Percentiles rank a stretch among this genome's conserved stretches.
Evolutionary conservation across 2,113 vertebrate species (phyloP).

Genomic region (Kobus ellipsiprymnus): DNA sequence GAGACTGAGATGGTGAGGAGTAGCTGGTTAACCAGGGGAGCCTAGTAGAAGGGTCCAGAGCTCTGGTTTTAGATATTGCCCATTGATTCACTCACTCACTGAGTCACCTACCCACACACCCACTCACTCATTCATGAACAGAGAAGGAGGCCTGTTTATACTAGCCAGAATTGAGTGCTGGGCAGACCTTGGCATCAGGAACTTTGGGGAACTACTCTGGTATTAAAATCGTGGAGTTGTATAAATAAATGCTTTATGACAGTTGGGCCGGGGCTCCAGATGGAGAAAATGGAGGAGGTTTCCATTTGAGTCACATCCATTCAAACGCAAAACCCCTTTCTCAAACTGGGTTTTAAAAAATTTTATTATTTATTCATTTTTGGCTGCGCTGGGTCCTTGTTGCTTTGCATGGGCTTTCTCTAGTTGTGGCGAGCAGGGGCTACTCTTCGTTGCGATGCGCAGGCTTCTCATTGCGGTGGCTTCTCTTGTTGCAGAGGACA

Average conservation of each 20-base stretch:
- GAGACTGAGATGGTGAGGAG: neutral
- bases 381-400: neutral
- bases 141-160: neutral
- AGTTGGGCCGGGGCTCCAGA: neutral
- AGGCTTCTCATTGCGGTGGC: neutral
- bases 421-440: neutral
- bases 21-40: fast-evolving
- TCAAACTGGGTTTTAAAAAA: neutral
- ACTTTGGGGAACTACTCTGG: neutral
- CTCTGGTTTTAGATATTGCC: neutral
- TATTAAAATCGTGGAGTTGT: neutral
- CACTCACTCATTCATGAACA: fast-evolving
- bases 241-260: neutral
- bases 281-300: neutral
- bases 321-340: neutral
- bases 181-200: neutral
- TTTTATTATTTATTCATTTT: neutral
- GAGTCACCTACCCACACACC: neutral
- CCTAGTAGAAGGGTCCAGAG: neutral
- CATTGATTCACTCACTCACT: neutral
- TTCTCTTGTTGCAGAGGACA: neutral
- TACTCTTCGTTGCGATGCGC: fast-evolving
- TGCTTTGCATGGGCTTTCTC: neutral
- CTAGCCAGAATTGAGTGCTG: neutral
- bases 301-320: neutral